phyloP scores from a whole-genome alignment of 2,797 vertebrate species.

The Tangara arthus region DNA sequence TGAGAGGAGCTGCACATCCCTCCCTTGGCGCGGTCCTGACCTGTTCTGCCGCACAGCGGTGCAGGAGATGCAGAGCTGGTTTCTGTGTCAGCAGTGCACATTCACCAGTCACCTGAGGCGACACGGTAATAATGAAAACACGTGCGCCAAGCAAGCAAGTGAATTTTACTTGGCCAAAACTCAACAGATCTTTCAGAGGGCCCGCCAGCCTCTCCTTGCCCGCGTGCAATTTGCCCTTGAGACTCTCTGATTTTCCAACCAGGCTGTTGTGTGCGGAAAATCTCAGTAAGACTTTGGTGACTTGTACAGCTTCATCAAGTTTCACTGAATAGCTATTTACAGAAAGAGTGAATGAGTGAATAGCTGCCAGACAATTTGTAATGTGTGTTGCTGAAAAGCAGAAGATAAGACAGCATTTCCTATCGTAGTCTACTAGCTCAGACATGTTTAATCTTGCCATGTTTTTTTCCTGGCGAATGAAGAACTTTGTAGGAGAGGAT shows the following conservation, averaged over 20 bases:
- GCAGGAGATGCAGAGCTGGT: neutral
- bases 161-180: neutral
- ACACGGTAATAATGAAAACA: neutral
- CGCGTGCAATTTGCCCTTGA: neutral
- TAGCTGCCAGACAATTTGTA: conserved; percentile 54
- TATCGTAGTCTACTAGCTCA: conserved; percentile 31
- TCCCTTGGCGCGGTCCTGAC: neutral
- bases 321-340: conserved; percentile 39
- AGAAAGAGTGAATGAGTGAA: conserved; percentile 26
- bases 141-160: neutral
- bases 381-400: conserved; percentile 47
- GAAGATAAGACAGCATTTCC: conserved; percentile 45
- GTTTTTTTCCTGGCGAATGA: neutral
- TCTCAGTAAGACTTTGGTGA: neutral
- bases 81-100: neutral
- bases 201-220: neutral
- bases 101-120: neutral
- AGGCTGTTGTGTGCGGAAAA: neutral
- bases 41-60: neutral
- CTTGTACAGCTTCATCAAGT: conserved; percentile 13
- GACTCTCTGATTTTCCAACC: neutral
- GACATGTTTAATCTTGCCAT: neutral
- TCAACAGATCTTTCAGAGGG: neutral
- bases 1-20: neutral
- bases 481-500: neutral